Evolutionary conservation across 2,797 vertebrate species (phyloP), one percentile per base, ranked within the genome.

Genomic region (Karalla daura): DNA sequence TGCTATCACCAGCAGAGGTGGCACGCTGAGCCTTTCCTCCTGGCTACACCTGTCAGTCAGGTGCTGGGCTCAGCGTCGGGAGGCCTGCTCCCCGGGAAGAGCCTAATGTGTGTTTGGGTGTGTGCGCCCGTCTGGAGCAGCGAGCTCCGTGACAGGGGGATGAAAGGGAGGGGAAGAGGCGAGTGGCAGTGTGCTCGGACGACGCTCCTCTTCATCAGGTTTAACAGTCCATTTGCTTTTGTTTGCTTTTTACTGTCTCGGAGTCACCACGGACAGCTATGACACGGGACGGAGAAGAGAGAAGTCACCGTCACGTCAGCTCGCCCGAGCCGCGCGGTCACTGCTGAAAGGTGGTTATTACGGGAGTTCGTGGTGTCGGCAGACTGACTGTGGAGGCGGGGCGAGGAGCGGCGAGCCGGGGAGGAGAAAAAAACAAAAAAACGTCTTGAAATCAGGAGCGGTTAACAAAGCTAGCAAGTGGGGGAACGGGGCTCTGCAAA

Each of bases 31-130:
- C 76, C 49, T 88, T 92, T 91, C 92, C 85, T 90, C 88, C 88
- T 37, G 86, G 84, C 86, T 93, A 85, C 90, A 92, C 89, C 88
- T 91, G 91, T 88, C 93, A 91, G 75, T 94, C 92, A 92, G 85
- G 79, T 86, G 83, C 77, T 80, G 73, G 78, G 90, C 60, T 80
- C 68, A 84, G 85, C 80, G 55, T 86, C 86, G 41, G 79, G 81
- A 49, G 21, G 33, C 74, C 55, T 9, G 44, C 77, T 66, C 78
- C 69, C 77, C 41, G 47, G 47, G 52, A 84, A 63, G 64, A 39
- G 56, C 32, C 60, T 74, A 61, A 65, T 65, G 72, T 61, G 77
- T 72, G 76, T 74, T 46, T 63, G 69, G 18, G 55, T 50, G 56
- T 71, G 80, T 65, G 74, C 43, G 73, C 33, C 20, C 62, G 68